phyloP scores from a whole-genome alignment of 2,888 invertebrate genomes.

The Myathropa florea region DNA sequence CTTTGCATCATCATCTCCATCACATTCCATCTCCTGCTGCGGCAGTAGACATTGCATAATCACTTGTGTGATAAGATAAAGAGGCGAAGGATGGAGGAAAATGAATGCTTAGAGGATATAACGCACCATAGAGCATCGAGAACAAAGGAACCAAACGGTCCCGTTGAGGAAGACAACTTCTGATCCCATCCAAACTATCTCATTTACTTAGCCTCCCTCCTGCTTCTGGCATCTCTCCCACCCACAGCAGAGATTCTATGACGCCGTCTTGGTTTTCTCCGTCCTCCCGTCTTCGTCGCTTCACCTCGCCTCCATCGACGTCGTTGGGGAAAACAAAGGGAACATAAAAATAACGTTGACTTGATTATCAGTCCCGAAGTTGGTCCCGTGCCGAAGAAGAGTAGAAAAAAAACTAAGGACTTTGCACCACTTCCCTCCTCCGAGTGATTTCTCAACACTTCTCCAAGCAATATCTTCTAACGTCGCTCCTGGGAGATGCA shows the following conservation, averaged over 20 bases:
- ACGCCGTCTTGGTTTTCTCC: not conserved
- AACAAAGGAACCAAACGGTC: conserved; percentile 41
- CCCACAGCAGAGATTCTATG: no score
- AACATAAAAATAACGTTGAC: conserved; percentile 50
- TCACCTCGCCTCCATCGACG: not conserved
- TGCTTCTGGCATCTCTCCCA: not conserved
- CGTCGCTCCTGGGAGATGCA: conserved; percentile 32
- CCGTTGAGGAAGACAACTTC: conserved; percentile 37
- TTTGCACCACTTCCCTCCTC: conserved; percentile 14
- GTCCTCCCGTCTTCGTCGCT: not conserved
- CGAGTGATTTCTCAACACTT: conserved; percentile 69
- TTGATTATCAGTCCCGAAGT: conserved; percentile 66
- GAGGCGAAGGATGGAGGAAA: conserved; percentile 13
- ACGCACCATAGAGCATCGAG: conserved; percentile 46
- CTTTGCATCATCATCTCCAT: conserved; percentile 28
- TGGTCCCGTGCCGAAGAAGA: conserved; percentile 34
- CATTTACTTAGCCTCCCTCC: conserved; percentile 47
- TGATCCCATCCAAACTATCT: conserved; percentile 65
- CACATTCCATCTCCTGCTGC: conserved; percentile 24
- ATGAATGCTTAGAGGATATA: conserved; percentile 51
- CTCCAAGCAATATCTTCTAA: conserved; percentile 54
- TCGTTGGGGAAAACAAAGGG: conserved; percentile 29
- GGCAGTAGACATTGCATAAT: conserved; percentile 60
- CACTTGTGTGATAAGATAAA: conserved; percentile 57
- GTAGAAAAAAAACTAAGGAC: not conserved